phyloP scores from a whole-genome alignment of 2,113 vertebrate species.

The Machaerirhynchus nigripectus region DNA sequence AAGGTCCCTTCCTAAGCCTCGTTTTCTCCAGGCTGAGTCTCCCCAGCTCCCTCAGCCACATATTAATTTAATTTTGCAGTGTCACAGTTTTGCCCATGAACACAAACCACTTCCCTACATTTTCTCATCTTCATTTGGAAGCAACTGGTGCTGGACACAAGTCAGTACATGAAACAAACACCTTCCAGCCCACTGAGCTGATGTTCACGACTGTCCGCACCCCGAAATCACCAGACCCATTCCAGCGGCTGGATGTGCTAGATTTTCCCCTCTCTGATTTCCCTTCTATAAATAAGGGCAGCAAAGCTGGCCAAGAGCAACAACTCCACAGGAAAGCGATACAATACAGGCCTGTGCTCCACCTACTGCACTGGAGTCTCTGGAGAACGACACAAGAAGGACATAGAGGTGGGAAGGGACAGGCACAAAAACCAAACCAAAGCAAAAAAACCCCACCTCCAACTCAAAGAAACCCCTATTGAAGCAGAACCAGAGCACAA shows the following conservation, averaged over 20 bases:
- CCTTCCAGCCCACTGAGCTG: not conserved
- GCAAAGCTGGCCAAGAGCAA: constrained; percentile 58
- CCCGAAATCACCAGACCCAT: not conserved
- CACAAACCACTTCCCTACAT: not conserved
- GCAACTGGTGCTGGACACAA: not conserved
- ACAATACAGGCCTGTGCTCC: constrained; percentile 70
- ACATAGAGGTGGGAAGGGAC: not conserved
- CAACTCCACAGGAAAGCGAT: constrained; percentile 68
- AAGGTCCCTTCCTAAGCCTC: not conserved
- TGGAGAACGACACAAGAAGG: constrained; percentile 34
- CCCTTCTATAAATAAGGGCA: constrained; percentile 20
- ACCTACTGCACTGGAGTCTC: constrained; percentile 64
- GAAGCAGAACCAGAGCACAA: not conserved
- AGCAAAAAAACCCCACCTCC: not conserved
- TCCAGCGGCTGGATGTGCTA: not conserved
- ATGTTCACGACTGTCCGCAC: not conserved
- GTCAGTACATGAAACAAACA: not conserved
- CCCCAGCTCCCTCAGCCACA: not conserved
- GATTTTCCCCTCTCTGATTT: not conserved
- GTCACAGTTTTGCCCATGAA: not conserved
- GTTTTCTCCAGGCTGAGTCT: not conserved
- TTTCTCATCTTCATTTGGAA: not conserved
- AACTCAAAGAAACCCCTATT: not conserved
- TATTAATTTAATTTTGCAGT: not conserved
- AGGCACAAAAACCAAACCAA: not conserved